Conservation (phyloP, 2,797 vertebrate genomes). For the Esox masquinongy region DNA sequence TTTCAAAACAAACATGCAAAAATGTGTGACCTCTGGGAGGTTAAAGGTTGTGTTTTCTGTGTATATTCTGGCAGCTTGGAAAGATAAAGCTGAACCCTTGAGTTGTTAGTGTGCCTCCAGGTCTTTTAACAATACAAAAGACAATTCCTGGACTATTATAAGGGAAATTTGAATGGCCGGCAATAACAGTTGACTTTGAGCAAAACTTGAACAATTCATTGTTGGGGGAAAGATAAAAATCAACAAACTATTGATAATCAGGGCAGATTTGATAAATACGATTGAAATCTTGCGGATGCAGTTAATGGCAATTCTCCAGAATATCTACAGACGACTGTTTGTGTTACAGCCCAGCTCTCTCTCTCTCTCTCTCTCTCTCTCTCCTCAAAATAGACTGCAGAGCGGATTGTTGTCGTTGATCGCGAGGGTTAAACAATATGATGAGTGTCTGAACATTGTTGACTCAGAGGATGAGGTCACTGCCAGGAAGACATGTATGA, state of each 20-base stretch:
- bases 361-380: slow-evolving; percentile 32
- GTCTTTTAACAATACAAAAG: slow-evolving; percentile 53
- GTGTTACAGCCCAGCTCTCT: slow-evolving; percentile 6
- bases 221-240: slow-evolving; percentile 39
- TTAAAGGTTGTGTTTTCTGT: slow-evolving; percentile 34
- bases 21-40: slow-evolving; percentile 40
- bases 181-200: slow-evolving; percentile 53
- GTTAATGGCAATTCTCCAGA: slow-evolving; percentile 2
- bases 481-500: neutral
- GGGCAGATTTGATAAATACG: slow-evolving; percentile 40
- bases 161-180: slow-evolving; percentile 41
- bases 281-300: slow-evolving; percentile 19
- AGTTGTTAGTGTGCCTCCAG: slow-evolving; percentile 23
- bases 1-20: slow-evolving; percentile 46
- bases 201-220: slow-evolving; percentile 58
- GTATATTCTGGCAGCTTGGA: slow-evolving; percentile 56
- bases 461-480: slow-evolving; percentile 11
- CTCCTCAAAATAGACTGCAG: slow-evolving; percentile 16
- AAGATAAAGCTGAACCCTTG: slow-evolving; percentile 51
- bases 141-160: slow-evolving; percentile 57
- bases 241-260: slow-evolving; percentile 35
- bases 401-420: slow-evolving; percentile 18
- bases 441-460: slow-evolving; percentile 2
- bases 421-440: slow-evolving; percentile 14
- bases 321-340: slow-evolving; percentile 16